These are phyloP conservation scores for Bombus cullumanus DNA, from an alignment of 1,140 invertebrate genomes.

Conservation along the genomic window DNA sequence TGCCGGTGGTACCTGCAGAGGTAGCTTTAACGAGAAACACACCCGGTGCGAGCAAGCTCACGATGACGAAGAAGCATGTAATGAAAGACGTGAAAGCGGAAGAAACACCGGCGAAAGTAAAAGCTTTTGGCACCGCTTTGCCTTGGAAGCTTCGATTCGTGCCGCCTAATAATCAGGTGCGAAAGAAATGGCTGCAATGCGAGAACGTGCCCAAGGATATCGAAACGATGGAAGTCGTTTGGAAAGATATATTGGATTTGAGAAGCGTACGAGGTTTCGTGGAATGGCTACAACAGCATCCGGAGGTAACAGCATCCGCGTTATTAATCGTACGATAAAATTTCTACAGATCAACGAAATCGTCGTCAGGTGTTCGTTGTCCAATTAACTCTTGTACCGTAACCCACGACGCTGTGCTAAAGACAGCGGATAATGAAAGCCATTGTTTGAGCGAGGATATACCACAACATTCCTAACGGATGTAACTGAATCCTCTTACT, in stretches of 20 bases:
- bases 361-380: too few species aligned
- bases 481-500: slow-evolving; percentile 20
- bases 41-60: slow-evolving; percentile 77
- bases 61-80: slow-evolving; percentile 79
- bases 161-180: slow-evolving; percentile 81
- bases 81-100: slow-evolving; percentile 81
- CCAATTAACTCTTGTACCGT: neutral
- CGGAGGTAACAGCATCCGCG: slow-evolving; percentile 52
- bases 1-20: slow-evolving; percentile 71
- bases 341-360: neutral
- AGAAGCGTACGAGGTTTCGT: slow-evolving; percentile 74
- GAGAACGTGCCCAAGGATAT: slow-evolving; percentile 83
- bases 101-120: slow-evolving; percentile 73
- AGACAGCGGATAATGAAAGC: slow-evolving; percentile 4
- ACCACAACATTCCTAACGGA: neutral
- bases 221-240: slow-evolving; percentile 84
- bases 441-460: neutral
- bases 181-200: slow-evolving; percentile 80
- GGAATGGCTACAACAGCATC: slow-evolving; percentile 70
- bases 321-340: neutral
- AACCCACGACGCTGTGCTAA: too few species aligned
- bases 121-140: slow-evolving; percentile 82
- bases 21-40: slow-evolving; percentile 70
- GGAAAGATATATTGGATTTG: slow-evolving; percentile 83
- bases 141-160: slow-evolving; percentile 82